phyloP scores from a whole-genome alignment of 2,797 vertebrate species.

The Tokudaia muenninki region DNA sequence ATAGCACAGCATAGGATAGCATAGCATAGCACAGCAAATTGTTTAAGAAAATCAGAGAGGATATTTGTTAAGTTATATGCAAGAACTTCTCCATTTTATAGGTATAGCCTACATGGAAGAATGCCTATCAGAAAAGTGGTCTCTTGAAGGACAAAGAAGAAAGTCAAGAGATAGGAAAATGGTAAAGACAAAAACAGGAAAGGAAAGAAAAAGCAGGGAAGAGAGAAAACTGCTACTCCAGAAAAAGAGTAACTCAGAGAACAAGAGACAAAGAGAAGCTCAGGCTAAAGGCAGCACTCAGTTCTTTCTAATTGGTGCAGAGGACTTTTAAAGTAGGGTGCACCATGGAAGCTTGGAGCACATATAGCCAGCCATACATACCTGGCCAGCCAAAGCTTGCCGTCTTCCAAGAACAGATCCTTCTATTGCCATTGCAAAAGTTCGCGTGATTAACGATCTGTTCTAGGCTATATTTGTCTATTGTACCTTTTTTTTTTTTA shows the following conservation, averaged over 20 bases:
- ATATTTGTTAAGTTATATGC: neutral
- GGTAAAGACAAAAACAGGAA: slow-evolving; percentile 37
- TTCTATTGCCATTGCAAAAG: neutral
- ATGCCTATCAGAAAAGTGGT: neutral
- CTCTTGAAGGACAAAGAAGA: neutral
- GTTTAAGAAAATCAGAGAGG: neutral
- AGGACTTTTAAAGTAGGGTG: neutral
- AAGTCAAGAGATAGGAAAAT: neutral
- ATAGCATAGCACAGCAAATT: neutral
- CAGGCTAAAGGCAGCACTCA: neutral
- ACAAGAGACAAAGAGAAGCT: neutral
- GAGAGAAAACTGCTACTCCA: neutral
- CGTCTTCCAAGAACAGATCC: neutral
- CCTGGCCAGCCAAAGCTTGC: neutral
- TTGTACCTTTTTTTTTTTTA: neutral
- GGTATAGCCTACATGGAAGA: neutral
- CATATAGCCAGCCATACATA: neutral
- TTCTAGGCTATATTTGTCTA: neutral
- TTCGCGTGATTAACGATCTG: neutral
- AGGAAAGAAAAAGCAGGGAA: neutral
- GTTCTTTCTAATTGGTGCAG: neutral
- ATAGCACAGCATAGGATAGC: too few relatives aligned
- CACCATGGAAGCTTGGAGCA: neutral
- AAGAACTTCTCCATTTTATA: neutral
- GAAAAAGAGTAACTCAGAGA: neutral